Evolutionary conservation across 2,113 vertebrate species (phyloP).

Genomic region (Laticauda laticaudata): DNA sequence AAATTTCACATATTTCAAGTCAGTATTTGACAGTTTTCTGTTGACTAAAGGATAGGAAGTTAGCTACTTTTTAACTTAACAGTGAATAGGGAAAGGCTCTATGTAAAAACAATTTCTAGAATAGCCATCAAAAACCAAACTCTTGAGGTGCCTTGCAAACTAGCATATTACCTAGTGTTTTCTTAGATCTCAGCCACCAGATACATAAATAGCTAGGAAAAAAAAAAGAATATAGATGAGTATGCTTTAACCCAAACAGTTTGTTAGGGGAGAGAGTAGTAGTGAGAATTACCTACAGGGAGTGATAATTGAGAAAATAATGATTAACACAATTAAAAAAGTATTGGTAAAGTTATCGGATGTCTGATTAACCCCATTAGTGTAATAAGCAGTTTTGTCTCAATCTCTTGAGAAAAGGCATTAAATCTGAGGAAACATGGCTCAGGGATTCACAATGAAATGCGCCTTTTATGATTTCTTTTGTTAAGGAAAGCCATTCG

Average conservation of each 20-base stretch:
- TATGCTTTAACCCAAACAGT: background rate
- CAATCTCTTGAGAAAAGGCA: background rate
- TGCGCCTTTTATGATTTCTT: background rate
- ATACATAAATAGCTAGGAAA: background rate
- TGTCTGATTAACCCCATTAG: background rate
- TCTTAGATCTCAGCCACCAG: background rate
- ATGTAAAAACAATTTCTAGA: background rate
- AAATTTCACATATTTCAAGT: background rate
- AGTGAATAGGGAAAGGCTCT: background rate
- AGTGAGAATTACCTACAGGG: background rate
- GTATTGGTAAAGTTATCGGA: background rate
- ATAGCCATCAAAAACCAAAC: background rate
- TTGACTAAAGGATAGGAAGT: background rate
- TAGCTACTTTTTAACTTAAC: background rate
- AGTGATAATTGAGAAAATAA: background rate
- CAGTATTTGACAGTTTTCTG: background rate
- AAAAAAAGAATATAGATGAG: background rate
- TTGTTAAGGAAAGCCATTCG: background rate
- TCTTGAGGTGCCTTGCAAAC: background rate
- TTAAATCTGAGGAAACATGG: background rate
- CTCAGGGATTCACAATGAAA: background rate
- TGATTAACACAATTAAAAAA: background rate
- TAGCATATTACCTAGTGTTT: background rate
- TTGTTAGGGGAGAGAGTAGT: background rate
- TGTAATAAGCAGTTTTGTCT: background rate